Conservation (phyloP, 2,113 vertebrate genomes). For the Gasterosteus nipponicus region DNA sequence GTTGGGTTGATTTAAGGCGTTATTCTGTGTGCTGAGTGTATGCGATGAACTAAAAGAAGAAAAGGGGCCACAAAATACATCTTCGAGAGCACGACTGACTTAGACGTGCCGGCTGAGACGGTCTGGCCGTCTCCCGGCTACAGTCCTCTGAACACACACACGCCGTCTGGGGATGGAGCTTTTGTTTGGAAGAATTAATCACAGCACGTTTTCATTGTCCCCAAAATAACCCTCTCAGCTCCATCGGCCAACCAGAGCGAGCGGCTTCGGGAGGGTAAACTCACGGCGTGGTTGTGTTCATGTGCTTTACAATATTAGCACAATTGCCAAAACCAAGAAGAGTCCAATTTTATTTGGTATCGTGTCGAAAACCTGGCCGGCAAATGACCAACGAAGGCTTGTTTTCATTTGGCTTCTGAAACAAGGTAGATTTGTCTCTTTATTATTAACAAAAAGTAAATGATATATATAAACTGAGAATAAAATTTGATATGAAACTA, state of each 20-base stretch:
- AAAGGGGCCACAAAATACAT: conserved; percentile 57
- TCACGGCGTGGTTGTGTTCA: too few species aligned
- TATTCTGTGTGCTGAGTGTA: conserved; percentile 64
- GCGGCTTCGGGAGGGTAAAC: conserved; percentile 41
- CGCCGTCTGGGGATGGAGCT: conserved; percentile 29
- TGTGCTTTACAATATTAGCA: too few species aligned
- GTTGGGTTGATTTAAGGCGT: conserved; percentile 78
- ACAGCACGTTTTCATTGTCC: conserved; percentile 61
- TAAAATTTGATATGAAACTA: too few species aligned
- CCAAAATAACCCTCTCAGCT: conserved; percentile 69
- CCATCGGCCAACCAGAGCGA: conserved; percentile 47
- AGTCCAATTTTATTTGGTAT: too few species aligned
- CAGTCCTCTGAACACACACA: conserved; percentile 42
- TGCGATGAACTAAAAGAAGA: conserved; percentile 68
- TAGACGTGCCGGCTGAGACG: conserved; percentile 59
- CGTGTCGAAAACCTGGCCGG: too few species aligned
- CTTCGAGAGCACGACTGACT: conserved; percentile 73
- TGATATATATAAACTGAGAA: too few species aligned
- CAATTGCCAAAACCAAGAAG: too few species aligned
- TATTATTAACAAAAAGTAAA: too few species aligned
- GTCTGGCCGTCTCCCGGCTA: conserved; percentile 45
- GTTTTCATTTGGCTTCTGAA: too few species aligned
- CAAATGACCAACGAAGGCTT: too few species aligned
- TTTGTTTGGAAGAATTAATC: conserved; percentile 71
- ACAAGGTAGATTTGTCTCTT: too few species aligned